These are phyloP conservation scores for Leucophora obtusa DNA, from an alignment of 2,888 invertebrate genomes.

Conservation along the genomic window DNA sequence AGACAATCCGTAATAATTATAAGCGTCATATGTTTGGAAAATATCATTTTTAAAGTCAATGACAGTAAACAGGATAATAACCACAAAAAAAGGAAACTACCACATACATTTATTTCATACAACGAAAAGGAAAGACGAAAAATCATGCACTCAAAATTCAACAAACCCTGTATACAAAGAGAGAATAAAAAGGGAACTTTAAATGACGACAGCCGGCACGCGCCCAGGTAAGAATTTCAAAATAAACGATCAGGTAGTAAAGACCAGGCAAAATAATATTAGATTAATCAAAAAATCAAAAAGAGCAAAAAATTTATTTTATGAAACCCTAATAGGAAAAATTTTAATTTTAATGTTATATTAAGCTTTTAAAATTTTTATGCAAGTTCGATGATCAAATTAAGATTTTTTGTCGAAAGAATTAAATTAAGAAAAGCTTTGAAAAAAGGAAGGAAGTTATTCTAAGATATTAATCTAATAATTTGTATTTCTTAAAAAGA, in stretches of 20 bases:
- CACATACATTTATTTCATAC: constrained; percentile 33
- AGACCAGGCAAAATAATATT: neutral
- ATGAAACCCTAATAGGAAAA: neutral
- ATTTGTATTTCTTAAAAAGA: constrained; percentile 25
- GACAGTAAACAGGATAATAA: constrained; percentile 62
- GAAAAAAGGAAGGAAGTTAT: constrained; percentile 49
- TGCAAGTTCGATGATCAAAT: constrained; percentile 35
- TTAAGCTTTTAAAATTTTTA: neutral
- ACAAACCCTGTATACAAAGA: neutral
- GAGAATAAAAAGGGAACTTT: constrained; percentile 41
- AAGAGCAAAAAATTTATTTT: neutral
- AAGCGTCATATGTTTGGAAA: constrained; percentile 62
- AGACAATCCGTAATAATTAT: constrained; percentile 53
- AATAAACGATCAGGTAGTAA: constrained; percentile 32
- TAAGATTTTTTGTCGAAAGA: constrained; percentile 24
- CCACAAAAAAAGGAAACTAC: constrained; percentile 35
- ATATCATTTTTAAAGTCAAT: constrained; percentile 58
- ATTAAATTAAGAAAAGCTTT: neutral
- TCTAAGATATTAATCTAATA: constrained; percentile 46
- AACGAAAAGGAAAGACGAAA: constrained; percentile 22
- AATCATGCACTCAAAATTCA: neutral
- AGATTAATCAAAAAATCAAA: constrained; percentile 17
- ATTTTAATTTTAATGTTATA: neutral
- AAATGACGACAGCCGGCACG: constrained; percentile 76
- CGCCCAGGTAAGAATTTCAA: constrained; percentile 69